These are phyloP conservation scores for Epicauta chinensis DNA, from an alignment of 1,140 invertebrate genomes.

Conservation along the genomic window DNA sequence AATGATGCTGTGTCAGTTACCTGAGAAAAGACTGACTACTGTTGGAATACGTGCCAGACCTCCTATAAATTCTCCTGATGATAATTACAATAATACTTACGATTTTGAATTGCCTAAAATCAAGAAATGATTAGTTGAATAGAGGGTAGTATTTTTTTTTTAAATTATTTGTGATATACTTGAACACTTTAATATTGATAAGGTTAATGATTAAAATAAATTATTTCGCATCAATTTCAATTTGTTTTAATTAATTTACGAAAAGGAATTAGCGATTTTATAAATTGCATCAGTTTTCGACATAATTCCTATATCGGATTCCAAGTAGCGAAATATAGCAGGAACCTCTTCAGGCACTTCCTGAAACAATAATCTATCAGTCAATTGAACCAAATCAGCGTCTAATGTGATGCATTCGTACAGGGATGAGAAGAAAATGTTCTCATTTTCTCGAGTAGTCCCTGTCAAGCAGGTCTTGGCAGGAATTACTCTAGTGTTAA, in stretches of 20 bases:
- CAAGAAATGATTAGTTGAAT: no score
- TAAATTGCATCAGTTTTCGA: constrained; percentile 18
- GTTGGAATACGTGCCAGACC: constrained; percentile 56
- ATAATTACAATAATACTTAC: constrained; percentile 1
- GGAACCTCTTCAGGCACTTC: constrained; percentile 30
- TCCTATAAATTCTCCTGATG: constrained; percentile 35
- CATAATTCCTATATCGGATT: constrained; percentile 38
- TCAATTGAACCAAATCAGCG: no score
- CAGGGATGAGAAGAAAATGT: no score
- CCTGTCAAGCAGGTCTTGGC: no score
- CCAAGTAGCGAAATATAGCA: constrained; percentile 36
- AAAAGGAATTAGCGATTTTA: constrained; percentile 9
- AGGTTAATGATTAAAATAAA: no score
- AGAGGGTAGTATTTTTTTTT: no score
- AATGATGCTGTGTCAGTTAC: constrained; percentile 69
- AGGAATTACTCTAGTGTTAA: no score
- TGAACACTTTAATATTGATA: no score
- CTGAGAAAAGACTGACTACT: constrained; percentile 68
- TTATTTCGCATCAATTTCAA: no score
- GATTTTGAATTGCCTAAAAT: constrained; percentile 12
- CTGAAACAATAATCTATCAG: constrained; percentile 25
- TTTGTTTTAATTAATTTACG: not conserved
- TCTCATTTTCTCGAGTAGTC: no score
- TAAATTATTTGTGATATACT: no score
- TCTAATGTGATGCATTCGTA: no score